Base-by-base conservation (phyloP, 2,113 vertebrate genomes). In the Scopus umbretta region DNA sequence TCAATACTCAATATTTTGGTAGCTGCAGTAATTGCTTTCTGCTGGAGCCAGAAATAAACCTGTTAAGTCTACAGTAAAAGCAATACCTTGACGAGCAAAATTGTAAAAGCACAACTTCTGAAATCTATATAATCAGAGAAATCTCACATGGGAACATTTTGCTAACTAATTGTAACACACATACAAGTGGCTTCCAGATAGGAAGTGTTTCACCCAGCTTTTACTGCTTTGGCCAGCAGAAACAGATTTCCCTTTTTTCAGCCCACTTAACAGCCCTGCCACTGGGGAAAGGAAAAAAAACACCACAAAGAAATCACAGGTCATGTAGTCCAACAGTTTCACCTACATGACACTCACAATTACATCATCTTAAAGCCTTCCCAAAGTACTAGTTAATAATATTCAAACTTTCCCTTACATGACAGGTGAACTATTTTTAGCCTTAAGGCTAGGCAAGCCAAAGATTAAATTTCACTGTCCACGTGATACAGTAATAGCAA, bases 41-140 rank as follows among this genome's bases (percentile, higher is more conserved):
- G 73, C 88, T 91, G 26, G 36, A 94, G 76, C 42, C 88, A 95
- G 82, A 94, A 97, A 96, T 94, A 96, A 95, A 90, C 86, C 78
- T 87, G 82, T 95, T 96, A 86, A 93, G 65, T 49, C 66, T 75
- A 32, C 68, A 88, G 79, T 61, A 91, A 90, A 93, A 94, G 61
- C 72, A 94, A 36, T 88, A 81, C 27, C 68, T 86, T 58, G 78
- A 91, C 2, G 2, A 93, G 70, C 4, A 49, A 88, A 79, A 75
- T 45, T 80, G 58, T 87, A 76, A 91, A 91, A 95, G 62, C 84
- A 88, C 53, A 80, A 75, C 92, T 78, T 70, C 53, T 5, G 4
- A 91, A 58, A 56, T 43, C 56, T 25, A 3, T 74, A 30, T 55
- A 65, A 88, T 80, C 80, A 67, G 42, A 40, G 68, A 73, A 85